Conservation (phyloP, 2,888 invertebrate genomes). For the Chymomyza procnemis region DNA sequence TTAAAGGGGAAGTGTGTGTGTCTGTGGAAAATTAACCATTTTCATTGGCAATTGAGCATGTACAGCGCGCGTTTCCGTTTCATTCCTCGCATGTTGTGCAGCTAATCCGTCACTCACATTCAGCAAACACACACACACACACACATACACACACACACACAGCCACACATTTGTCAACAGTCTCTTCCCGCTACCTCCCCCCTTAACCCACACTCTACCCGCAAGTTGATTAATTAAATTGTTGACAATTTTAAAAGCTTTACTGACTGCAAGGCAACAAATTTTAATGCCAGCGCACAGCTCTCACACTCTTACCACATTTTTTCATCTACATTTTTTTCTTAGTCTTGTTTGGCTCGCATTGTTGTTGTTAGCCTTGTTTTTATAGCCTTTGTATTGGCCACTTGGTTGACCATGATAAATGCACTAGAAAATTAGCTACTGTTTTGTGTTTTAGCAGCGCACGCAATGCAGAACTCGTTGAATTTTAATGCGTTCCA, state of each 20-base stretch:
- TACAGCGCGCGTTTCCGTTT: constrained; percentile 23
- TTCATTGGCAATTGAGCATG: constrained; percentile 57
- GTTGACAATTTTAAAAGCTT: constrained; percentile 71
- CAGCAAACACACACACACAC: neutral
- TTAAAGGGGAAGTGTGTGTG: neutral
- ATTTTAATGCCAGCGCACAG: neutral
- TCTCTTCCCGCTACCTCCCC: neutral
- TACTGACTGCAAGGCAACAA: neutral
- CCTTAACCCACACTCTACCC: constrained; percentile 1
- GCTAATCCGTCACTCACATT: neutral
- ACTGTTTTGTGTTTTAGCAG: constrained; percentile 18
- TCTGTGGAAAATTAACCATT: constrained; percentile 46
- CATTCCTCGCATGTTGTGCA: neutral
- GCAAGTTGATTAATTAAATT: constrained; percentile 68
- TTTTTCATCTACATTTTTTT: neutral
- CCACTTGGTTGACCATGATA: constrained; percentile 42
- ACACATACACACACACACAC: constrained; percentile 19
- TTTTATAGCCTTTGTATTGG: constrained; percentile 43
- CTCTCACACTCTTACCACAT: neutral
- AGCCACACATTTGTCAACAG: neutral
- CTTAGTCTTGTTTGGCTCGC: neutral
- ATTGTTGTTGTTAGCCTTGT: constrained; percentile 33
- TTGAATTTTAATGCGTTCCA: neutral
- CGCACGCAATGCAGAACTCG: neutral
- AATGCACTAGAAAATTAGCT: constrained; percentile 66